phyloP scores from a whole-genome alignment of 2,888 invertebrate genomes.

The Deilephila elpenor region DNA sequence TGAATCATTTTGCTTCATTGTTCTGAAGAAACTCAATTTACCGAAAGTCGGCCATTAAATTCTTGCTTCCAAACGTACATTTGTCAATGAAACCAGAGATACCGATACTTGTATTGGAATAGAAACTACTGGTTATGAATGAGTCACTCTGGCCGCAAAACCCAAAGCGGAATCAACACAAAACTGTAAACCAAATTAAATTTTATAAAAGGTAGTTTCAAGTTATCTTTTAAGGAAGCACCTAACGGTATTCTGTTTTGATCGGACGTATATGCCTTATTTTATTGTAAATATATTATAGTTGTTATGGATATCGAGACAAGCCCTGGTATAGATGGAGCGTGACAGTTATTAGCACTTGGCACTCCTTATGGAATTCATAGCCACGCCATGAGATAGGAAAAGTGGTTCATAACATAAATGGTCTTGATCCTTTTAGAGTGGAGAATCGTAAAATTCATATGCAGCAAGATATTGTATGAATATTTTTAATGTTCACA shows the following conservation, averaged over 20 bases:
- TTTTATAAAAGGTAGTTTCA: neutral
- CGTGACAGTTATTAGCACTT: neutral
- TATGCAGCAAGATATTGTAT: neutral
- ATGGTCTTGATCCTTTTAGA: too few species aligned
- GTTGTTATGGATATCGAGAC: neutral
- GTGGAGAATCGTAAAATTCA: too few species aligned
- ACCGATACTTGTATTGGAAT: too few species aligned
- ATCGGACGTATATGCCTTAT: neutral
- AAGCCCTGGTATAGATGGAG: neutral
- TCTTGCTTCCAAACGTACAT: too few species aligned
- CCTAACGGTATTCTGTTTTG: neutral
- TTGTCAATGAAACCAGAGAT: too few species aligned
- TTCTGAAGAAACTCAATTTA: too few species aligned
- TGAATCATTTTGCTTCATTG: too few species aligned
- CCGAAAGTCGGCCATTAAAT: too few species aligned
- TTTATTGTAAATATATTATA: neutral
- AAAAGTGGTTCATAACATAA: neutral
- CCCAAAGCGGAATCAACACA: neutral
- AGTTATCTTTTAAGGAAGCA: neutral
- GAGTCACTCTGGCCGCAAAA: neutral
- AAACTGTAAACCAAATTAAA: neutral
- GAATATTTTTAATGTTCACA: neutral
- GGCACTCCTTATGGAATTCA: conserved; percentile 3
- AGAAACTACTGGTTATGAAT: too few species aligned
- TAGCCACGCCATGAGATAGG: neutral